phyloP scores from a whole-genome alignment of 2,797 vertebrate genomes.

The Hirundo rustica region DNA sequence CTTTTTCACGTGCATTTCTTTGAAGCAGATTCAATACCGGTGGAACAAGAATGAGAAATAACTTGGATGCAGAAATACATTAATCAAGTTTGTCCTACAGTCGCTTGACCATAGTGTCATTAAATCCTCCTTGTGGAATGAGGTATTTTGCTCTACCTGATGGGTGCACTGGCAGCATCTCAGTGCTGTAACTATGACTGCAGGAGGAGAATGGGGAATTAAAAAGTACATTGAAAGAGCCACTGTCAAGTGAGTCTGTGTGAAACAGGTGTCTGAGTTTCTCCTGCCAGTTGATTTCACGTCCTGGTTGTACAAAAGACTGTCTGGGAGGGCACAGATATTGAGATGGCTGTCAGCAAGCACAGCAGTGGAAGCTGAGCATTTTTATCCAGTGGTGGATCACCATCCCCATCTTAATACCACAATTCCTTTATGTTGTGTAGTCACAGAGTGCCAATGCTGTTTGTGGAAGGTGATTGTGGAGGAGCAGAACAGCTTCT shows the following conservation, averaged over 20 bases:
- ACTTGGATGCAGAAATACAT: neutral
- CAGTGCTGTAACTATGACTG: neutral
- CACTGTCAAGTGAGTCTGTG: neutral
- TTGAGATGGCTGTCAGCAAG: neutral
- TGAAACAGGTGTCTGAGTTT: neutral
- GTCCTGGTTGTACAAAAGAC: rapidly evolving
- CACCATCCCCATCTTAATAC: neutral
- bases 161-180: neutral
- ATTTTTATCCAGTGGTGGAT: neutral
- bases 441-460: neutral
- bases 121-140: neutral
- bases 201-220: neutral
- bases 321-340: neutral
- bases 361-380: neutral
- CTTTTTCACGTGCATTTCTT: neutral
- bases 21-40: rapidly evolving
- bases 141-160: neutral
- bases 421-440: neutral
- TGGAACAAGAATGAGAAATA: neutral
- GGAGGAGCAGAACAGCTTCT: neutral
- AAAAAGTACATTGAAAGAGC: neutral
- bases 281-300: rapidly evolving
- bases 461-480: neutral
- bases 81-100: neutral
- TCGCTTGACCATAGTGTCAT: rapidly evolving